Evolutionary conservation across 2,113 vertebrate genomes (phyloP), one percentile per base, ranked within the genome.

Genomic region (Eubucco bourcierii): DNA sequence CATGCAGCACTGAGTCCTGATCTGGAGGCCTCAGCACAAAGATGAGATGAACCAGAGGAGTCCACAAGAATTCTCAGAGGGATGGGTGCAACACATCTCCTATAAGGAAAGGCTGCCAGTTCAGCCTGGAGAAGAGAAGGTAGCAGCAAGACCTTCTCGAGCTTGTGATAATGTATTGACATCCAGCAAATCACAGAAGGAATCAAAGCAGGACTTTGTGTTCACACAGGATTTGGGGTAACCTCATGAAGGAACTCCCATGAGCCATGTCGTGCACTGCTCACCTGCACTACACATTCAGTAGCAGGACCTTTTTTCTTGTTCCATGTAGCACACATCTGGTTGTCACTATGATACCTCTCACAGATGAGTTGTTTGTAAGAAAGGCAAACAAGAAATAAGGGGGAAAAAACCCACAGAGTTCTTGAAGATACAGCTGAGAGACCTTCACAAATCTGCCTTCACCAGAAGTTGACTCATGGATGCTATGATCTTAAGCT

Each of bases 211-310:
- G 61, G 8, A 8, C 39, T 6, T 9, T 74, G 12, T 17, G 7
- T 77, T 77, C 80, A 8, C 5, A 10, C 5, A 46, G 23, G 16
- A 14, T 46, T 72, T 18, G 72, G 31, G 25, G n/a, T 41, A 75
- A 67, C 4, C 41, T 58, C 29, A 12, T 60, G 65, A 83, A 74
- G 46, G 25, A 76, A 7, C 37, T 24, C 37, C 34, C 4, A 25
- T 3, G 27, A 74, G 24, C 21, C 21, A 21, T 3, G 3, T 16
- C 14, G 19, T 3, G 18, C 7, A 0, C 52, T 67, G 37, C 13
- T 78, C 47, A 16, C 31, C 28, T 25, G 7, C 5, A 46, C 50
- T 3, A 17, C 29, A 33, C 2, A 8, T 37, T 55, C 33, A 20
- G 56, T 10, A 47, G 24, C 4, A 14, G 6, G 18, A 9, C 3